Conservation (phyloP, 2,113 vertebrate species). For the Anguilla rostrata region DNA sequence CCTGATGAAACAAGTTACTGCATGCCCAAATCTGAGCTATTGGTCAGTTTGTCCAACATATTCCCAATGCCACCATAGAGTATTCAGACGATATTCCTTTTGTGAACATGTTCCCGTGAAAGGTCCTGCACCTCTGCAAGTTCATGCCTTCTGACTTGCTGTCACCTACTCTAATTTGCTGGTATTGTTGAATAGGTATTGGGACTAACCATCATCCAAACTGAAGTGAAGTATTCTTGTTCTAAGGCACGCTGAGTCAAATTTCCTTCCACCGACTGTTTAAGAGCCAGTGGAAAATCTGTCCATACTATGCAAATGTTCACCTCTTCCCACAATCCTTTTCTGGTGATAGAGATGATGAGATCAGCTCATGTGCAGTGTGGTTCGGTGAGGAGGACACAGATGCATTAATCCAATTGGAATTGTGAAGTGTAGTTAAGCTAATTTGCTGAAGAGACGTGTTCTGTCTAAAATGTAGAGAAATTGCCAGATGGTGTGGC, state of each 20-base stretch:
- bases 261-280: background rate
- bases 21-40: background rate
- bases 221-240: background rate
- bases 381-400: too few relatives aligned
- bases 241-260: background rate
- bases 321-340: background rate
- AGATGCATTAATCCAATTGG: too few relatives aligned
- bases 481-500: too few relatives aligned
- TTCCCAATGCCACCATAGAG: background rate
- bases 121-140: background rate
- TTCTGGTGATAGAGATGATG: background rate
- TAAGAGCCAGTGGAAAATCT: background rate
- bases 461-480: too few relatives aligned
- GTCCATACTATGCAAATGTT: conserved; percentile 3
- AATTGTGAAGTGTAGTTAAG: too few relatives aligned
- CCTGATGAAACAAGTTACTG: background rate
- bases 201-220: background rate
- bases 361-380: too few relatives aligned
- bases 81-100: background rate
- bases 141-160: background rate
- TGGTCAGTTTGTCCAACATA: background rate
- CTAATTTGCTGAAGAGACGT: too few relatives aligned
- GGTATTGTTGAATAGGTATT: background rate
- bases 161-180: background rate
- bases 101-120: background rate